Evolutionary conservation across 2,797 vertebrate species (phyloP), one percentile per base, ranked within the genome.

Genomic region (Lagocephalus sceleratus): DNA sequence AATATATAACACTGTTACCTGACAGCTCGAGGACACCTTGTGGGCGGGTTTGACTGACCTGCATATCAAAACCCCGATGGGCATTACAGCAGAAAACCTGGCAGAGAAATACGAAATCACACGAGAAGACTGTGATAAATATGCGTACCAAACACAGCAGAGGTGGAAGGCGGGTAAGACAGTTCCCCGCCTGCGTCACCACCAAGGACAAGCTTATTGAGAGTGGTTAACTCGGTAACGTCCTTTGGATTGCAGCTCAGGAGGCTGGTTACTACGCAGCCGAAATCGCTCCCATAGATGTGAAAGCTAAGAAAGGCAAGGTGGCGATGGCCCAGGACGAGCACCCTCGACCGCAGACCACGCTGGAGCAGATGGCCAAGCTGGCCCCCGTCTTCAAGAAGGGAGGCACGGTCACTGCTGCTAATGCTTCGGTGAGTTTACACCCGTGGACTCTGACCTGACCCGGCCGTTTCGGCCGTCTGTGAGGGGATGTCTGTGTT

Each of bases 11-110:
- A 35, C 11, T 42, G 6, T 8, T 73, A 15, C 56, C 51, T 14
- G 32, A 54, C 83, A 98, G 96, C 64, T 99, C 54, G 97, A 98
- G 83, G 97, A 99, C 77, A 89, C 90, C 0, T 32, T 99, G 82
- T 99, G 97, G 96, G 87, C 88, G 0, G 86, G 86, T 9, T 85
- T 99, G 15, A 98, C 92, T 0, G 97, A 99, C 61, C 72, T 82
- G 0, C 91, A 97, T 1, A 43, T 99, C 47, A 93, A 98, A 71
- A 84, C 82, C 11, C 86, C 95, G 0, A 99, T 99, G 97, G 97
- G 86, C 26, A 63, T 97, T 58, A 99, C 97, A 3, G 97, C 97
- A 54, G 97, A 99, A 83, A 99, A 98, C 60, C 91, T 99, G 68
- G 95, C 95, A 21, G 91, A 76, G 16, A 94, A 98, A 58, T 89